phyloP scores from a whole-genome alignment of 2,113 vertebrate species.

The Oryzias javanicus region DNA sequence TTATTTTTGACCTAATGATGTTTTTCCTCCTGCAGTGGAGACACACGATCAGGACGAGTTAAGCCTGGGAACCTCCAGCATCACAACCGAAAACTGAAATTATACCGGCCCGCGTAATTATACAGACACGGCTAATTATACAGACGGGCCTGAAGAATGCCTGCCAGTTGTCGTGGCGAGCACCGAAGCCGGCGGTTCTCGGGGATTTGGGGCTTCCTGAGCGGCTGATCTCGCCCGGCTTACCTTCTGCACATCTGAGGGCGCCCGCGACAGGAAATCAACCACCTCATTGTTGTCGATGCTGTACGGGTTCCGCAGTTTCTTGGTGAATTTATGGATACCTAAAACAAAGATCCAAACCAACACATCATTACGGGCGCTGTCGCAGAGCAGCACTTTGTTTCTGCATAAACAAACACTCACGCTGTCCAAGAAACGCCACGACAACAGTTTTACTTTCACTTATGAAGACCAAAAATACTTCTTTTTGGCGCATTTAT shows the following conservation, averaged over 20 bases:
- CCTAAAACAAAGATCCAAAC: slow-evolving; percentile 78
- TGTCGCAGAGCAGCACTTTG: slow-evolving; percentile 44
- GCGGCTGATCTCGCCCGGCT: slow-evolving; percentile 61
- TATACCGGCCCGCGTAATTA: slow-evolving; percentile 67
- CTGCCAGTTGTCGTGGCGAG: slow-evolving; percentile 62
- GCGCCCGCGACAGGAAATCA: slow-evolving; percentile 96
- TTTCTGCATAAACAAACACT: slow-evolving; percentile 62
- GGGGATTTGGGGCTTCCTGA: slow-evolving; percentile 71
- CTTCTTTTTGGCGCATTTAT: no score
- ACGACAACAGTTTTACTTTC: slow-evolving; percentile 33
- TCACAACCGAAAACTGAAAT: slow-evolving; percentile 66
- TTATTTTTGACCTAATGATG: background rate
- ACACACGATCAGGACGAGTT: slow-evolving; percentile 25
- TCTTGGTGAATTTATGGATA: slow-evolving; percentile 99
- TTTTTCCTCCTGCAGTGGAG: slow-evolving; percentile 21
- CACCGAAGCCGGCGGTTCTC: slow-evolving; percentile 51
- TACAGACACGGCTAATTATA: slow-evolving; percentile 69
- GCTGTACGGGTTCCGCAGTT: slow-evolving; percentile 91
- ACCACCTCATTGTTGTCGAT: slow-evolving; percentile 95
- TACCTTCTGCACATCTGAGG: slow-evolving; percentile 98
- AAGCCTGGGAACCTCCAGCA: slow-evolving; percentile 62
- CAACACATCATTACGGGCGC: slow-evolving; percentile 64
- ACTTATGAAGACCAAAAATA: background rate
- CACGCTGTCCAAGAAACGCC: slow-evolving; percentile 34
- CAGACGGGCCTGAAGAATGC: slow-evolving; percentile 53